Conservation (phyloP, 2,113 vertebrate species). For the Circaetus cinerascens region DNA sequence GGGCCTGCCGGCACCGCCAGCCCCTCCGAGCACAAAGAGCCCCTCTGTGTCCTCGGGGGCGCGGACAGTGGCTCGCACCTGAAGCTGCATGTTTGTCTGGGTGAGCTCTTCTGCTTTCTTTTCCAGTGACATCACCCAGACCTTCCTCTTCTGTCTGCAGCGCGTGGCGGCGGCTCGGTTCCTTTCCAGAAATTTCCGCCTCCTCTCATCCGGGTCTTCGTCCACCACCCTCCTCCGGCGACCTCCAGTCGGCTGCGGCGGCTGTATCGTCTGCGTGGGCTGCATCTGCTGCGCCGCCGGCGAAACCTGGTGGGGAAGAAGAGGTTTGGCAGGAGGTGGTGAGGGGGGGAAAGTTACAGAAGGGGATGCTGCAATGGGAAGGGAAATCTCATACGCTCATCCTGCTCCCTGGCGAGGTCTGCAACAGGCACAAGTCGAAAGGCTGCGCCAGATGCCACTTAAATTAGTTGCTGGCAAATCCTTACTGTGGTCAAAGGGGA, state of each 20-base stretch:
- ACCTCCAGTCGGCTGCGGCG: constrained; percentile 88
- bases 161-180: constrained; percentile 96
- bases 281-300: constrained; percentile 97
- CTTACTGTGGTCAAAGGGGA: constrained; percentile 33
- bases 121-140: constrained; percentile 99
- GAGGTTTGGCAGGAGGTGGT: background rate
- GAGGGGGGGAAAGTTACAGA: background rate
- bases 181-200: constrained; percentile 96
- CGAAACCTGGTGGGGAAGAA: constrained; percentile 80
- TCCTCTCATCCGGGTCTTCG: constrained; percentile 94
- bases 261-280: constrained; percentile 93
- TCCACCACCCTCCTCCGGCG: constrained; percentile 93
- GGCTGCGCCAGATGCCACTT: background rate
- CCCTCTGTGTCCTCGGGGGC: constrained; percentile 52
- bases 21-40: constrained; percentile 47
- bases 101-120: constrained; percentile 99
- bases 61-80: constrained; percentile 81
- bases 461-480: constrained; percentile 27
- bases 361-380: background rate
- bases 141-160: constrained; percentile 99
- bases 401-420: background rate
- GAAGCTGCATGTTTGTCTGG: constrained; percentile 99
- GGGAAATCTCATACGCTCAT: background rate
- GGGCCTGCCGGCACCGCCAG: background rate
- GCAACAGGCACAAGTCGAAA: background rate